phyloP scores from a whole-genome alignment of 1,140 invertebrate species.

The Ridgeia piscesae region DNA sequence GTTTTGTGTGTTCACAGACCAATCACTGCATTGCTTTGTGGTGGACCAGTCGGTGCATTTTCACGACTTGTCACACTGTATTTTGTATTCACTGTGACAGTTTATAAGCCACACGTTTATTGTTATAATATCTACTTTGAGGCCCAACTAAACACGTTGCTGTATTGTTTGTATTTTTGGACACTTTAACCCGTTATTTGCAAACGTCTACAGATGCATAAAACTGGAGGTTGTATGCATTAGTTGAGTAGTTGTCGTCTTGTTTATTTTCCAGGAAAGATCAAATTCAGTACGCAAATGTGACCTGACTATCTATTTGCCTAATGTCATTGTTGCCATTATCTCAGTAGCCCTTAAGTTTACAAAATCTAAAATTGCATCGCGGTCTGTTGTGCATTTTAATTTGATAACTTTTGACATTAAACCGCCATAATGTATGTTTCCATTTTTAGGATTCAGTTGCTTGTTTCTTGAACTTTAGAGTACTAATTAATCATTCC shows the following conservation, averaged over 20 bases:
- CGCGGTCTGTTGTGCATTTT: neutral
- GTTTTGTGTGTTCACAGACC: no score
- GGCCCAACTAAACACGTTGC: neutral
- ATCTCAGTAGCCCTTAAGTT: neutral
- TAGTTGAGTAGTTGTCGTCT: neutral
- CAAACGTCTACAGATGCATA: neutral
- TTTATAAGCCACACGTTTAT: neutral
- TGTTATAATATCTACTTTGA: neutral
- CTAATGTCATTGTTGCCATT: neutral
- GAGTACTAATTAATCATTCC: neutral
- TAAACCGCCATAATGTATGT: neutral
- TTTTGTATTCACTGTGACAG: neutral
- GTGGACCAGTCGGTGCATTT: neutral
- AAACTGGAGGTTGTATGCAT: neutral
- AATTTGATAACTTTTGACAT: neutral
- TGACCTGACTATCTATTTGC: neutral
- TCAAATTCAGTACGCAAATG: neutral
- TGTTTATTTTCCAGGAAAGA: constrained; percentile 6
- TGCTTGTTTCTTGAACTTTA: neutral
- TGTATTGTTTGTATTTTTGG: neutral
- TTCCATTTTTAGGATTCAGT: neutral
- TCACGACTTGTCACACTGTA: neutral
- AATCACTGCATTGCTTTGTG: neutral
- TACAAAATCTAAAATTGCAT: neutral
- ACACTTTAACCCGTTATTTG: neutral